Conservation (phyloP, 2,888 invertebrate genomes). For the Tribolium freemani region DNA sequence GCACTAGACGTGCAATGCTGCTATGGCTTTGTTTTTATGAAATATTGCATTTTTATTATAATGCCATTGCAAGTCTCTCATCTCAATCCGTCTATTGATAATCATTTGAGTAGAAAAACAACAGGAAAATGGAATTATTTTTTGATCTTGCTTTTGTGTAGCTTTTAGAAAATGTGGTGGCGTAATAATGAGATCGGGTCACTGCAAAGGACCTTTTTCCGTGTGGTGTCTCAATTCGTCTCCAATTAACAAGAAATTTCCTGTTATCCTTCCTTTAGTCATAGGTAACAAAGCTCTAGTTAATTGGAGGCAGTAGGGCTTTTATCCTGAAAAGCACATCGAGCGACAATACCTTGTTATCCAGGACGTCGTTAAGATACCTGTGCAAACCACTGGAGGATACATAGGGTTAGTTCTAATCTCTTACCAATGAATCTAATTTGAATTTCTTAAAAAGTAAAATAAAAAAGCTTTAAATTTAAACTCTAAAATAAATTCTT, state of each 20-base stretch:
- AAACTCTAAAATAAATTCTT: too few relatives aligned
- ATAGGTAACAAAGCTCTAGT: constrained; percentile 43
- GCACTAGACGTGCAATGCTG: neutral
- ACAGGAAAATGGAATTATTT: neutral
- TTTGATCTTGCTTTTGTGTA: neutral
- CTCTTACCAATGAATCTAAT: constrained; percentile 7
- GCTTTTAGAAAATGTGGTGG: neutral
- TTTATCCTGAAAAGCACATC: constrained; percentile 38
- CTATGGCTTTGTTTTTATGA: neutral
- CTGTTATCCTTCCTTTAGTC: constrained; percentile 39
- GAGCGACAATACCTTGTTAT: constrained; percentile 40
- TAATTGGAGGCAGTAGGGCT: constrained; percentile 41
- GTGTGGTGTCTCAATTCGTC: constrained; percentile 39
- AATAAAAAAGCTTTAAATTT: too few relatives aligned
- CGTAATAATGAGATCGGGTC: neutral
- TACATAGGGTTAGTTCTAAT: constrained; percentile 5
- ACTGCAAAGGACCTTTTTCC: constrained; percentile 11
- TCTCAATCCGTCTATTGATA: too few relatives aligned
- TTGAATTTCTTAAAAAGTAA: constrained; percentile 6
- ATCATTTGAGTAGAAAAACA: too few relatives aligned
- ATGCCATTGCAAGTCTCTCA: neutral
- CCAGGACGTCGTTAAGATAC: constrained; percentile 41
- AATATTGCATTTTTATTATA: neutral
- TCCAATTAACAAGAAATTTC: constrained; percentile 44
- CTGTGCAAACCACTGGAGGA: constrained; percentile 27